A percentile compares a stretch with the other conserved stretches of the same genome.
Evolutionary conservation across 2,888 invertebrate genomes (phyloP).

Genomic region (Cryptophagus acutangulus): DNA sequence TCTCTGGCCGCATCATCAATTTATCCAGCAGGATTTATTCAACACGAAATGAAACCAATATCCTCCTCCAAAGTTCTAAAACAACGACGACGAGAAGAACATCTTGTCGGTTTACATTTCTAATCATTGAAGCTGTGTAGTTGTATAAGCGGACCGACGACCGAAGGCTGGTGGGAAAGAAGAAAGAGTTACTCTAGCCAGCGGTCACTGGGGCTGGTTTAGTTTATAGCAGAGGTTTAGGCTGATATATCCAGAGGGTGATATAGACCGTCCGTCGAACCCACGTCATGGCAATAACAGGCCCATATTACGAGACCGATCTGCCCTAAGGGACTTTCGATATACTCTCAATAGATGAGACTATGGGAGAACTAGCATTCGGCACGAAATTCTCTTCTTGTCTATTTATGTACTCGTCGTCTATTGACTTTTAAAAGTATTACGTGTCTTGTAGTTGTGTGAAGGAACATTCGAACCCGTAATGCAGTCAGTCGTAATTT

Average conservation of each 20-base stretch:
- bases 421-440: conserved; percentile 1
- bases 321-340: conserved; percentile 28
- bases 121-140: conserved; percentile 1
- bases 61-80: too few species aligned
- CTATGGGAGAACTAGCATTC: conserved; percentile 31
- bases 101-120: conserved; percentile 8
- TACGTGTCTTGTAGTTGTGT: too few species aligned
- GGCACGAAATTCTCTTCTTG: too few species aligned
- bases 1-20: too few species aligned
- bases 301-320: conserved; percentile 29
- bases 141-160: neutral
- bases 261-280: conserved; percentile 34
- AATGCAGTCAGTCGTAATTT: too few species aligned
- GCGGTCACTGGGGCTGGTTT: conserved; percentile 7
- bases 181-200: neutral
- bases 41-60: too few species aligned
- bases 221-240: conserved; percentile 6
- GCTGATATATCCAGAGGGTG: conserved; percentile 14
- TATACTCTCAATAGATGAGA: conserved; percentile 27
- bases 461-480: too few species aligned
- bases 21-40: too few species aligned
- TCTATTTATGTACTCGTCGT: conserved; percentile 5
- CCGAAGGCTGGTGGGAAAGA: neutral
- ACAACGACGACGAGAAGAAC: too few species aligned
- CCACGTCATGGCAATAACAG: conserved; percentile 35